Percentiles rank a stretch among this genome's conserved stretches.
These are phyloP conservation scores for Sinonovacula constricta DNA, from an alignment of 1,140 invertebrate genomes.

Conservation along the genomic window DNA sequence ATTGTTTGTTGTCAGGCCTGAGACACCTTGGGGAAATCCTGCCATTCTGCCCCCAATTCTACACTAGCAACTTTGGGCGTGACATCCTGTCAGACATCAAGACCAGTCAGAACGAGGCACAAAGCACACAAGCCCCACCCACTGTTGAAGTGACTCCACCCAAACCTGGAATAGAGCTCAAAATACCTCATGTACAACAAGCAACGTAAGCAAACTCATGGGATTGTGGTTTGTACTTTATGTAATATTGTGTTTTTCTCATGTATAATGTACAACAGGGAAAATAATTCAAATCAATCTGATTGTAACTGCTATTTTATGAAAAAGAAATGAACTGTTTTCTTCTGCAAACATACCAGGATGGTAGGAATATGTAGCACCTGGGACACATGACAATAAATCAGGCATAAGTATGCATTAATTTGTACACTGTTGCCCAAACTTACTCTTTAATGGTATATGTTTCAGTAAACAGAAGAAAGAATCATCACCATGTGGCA, in stretches of 20 bases:
- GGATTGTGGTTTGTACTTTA: too few relatives aligned
- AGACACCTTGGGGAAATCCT: slow-evolving; percentile 70
- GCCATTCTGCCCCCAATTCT: slow-evolving; percentile 71
- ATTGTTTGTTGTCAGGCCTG: slow-evolving; percentile 57
- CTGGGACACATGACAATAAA: too few relatives aligned
- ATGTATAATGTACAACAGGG: too few relatives aligned
- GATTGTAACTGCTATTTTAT: too few relatives aligned
- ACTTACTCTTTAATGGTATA: slow-evolving; percentile 3
- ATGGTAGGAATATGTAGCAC: too few relatives aligned
- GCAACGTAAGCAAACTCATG: too few relatives aligned
- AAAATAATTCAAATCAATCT: too few relatives aligned
- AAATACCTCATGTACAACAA: slow-evolving; percentile 77
- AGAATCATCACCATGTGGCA: slow-evolving; percentile 59
- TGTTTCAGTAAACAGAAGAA: slow-evolving; percentile 62
- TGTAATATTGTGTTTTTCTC: too few relatives aligned
- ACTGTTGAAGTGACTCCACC: not conserved
- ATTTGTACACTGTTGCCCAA: not conserved
- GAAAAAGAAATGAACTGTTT: too few relatives aligned
- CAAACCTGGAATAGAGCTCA: slow-evolving; percentile 69
- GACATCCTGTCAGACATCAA: slow-evolving; percentile 66
- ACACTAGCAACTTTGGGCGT: slow-evolving; percentile 66
- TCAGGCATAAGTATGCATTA: too few relatives aligned
- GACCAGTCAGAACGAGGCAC: slow-evolving; percentile 33
- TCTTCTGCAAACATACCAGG: too few relatives aligned
- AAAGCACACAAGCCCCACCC: not conserved